These are phyloP conservation scores for Lithophane socia DNA, from an alignment of 2,888 invertebrate species.

Conservation along the genomic window DNA sequence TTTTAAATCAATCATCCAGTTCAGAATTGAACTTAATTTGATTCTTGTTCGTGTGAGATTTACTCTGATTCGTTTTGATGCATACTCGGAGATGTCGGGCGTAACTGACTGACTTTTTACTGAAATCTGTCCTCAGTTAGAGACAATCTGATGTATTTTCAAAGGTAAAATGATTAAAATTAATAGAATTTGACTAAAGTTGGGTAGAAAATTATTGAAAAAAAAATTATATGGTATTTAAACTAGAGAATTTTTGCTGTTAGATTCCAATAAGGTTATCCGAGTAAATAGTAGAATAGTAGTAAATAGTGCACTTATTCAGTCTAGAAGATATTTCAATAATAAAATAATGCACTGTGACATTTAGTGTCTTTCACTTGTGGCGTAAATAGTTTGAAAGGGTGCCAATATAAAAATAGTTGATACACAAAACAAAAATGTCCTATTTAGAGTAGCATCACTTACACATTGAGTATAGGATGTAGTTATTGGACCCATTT, in stretches of 20 bases:
- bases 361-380: slow-evolving; percentile 13
- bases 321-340: slow-evolving; percentile 22
- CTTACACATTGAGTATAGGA: slow-evolving; percentile 2
- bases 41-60: not conserved
- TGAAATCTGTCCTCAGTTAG: not conserved
- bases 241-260: not conserved
- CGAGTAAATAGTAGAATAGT: no score
- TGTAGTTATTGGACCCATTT: slow-evolving; percentile 3
- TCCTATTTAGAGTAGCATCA: slow-evolving; percentile 36
- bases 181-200: not conserved
- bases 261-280: not conserved
- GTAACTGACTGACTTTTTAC: not conserved
- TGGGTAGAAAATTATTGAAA: not conserved
- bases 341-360: slow-evolving; percentile 24
- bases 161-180: not conserved
- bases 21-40: not conserved
- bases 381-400: slow-evolving; percentile 48
- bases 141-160: no score
- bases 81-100: not conserved
- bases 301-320: not conserved
- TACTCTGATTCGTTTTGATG: not conserved
- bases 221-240: not conserved
- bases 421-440: slow-evolving; percentile 26
- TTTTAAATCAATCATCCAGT: not conserved
- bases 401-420: slow-evolving; percentile 57